Evolutionary conservation across 2,888 invertebrate species (phyloP), one percentile per base, ranked within the genome.

Genomic region (Nineta flava): DNA sequence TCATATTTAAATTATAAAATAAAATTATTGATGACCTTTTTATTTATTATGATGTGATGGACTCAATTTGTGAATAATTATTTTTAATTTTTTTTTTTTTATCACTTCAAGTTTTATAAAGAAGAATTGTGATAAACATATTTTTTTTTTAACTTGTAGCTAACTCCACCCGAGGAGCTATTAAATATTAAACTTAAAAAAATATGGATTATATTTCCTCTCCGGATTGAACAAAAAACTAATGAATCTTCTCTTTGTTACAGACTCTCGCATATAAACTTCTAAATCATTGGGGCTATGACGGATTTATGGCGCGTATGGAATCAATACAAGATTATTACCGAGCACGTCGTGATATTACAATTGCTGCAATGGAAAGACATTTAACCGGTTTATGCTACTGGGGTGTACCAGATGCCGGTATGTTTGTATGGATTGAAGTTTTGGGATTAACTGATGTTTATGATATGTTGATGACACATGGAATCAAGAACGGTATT

Each of bases 391-490:
- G 76, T 46, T 61, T 84, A 3, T 79, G 77, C 2, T 78, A 79
- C 51, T 86, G 83, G 76, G 60, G 65, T 1, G 61, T 72, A 19
- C 87, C 88, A 0, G 63, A 67, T 3, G 86, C 82, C 2, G 87
- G 87, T 0, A 79, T 87, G 72, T 87, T 87, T 65, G 70, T 86
- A 38, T 88, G 87, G 87, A 67, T 86, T 47, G 75, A 77, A 57
- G 76, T 86, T 0, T 68, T 67, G 3, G 80, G 75, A 0, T 72
- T 87, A 0, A 66, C 73, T 2, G 85, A 87, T 60, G 81, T 85
- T 2, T 79, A 79, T 63, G 75, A 79, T 50, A 77, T 87, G 78
- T 76, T 87, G 12, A 75, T 77, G 68, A 72, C 76, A 48, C 74
- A 79, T 47, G 87, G 84, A 0, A 63, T 81, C 17, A 69, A 74